Percentiles rank a stretch among this genome's conserved stretches.
Evolutionary conservation across 2,113 vertebrate species (phyloP).

Genomic region (Progne subis): DNA sequence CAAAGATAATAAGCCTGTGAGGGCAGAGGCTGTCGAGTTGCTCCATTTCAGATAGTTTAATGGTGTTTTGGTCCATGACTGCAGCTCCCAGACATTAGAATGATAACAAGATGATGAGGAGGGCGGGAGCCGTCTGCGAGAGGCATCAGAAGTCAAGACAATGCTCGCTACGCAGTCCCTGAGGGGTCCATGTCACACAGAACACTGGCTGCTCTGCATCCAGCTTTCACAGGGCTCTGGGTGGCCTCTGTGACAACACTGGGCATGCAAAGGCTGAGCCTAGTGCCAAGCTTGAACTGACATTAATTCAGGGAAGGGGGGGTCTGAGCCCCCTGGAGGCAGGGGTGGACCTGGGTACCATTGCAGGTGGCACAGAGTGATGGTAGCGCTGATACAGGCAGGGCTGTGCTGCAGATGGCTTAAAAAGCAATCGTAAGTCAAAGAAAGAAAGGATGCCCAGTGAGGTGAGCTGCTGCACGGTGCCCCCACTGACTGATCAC

Average conservation of each 20-base stretch:
- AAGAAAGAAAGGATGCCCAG: not conserved
- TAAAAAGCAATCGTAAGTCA: not conserved
- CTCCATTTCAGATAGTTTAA: constrained; percentile 58
- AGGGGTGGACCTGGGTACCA: not conserved
- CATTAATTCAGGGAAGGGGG: too few relatives aligned
- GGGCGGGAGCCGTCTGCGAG: not conserved
- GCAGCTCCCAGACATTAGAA: constrained; percentile 48
- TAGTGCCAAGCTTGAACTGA: not conserved
- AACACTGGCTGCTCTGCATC: not conserved
- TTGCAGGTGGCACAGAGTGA: not conserved
- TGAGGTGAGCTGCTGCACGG: not conserved
- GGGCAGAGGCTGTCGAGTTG: constrained; percentile 51
- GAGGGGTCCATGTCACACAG: not conserved
- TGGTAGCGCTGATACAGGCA: not conserved
- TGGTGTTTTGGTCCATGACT: constrained; percentile 55
- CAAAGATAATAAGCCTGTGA: constrained; percentile 49
- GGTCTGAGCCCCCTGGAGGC: not conserved
- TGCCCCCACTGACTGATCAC: not conserved
- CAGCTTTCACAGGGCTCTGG: rapidly evolving
- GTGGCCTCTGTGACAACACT: not conserved
- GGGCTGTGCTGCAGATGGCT: not conserved
- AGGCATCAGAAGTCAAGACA: not conserved
- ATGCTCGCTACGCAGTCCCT: rapidly evolving
- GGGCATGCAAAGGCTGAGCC: not conserved
- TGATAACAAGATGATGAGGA: constrained; percentile 53